Percentiles rank a stretch among this genome's conserved stretches.
phyloP scores from a whole-genome alignment of 2,113 vertebrate species.

The Aldabrachelys gigantea region DNA sequence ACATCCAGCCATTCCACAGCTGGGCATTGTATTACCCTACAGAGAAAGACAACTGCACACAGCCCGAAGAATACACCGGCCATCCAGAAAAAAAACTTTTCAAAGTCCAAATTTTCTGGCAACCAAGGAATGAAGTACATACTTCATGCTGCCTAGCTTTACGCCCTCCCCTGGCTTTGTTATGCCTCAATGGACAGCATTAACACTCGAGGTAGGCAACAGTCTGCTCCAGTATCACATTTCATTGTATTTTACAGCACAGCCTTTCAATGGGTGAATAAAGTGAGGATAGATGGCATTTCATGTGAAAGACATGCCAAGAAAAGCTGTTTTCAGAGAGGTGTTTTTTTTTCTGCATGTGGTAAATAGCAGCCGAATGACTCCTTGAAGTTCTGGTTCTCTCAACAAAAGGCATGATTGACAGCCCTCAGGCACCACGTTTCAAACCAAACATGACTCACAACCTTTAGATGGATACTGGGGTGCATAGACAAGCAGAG shows the following conservation, averaged over 20 bases:
- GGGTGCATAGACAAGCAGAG: neutral
- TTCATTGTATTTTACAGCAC: neutral
- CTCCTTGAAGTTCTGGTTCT: neutral
- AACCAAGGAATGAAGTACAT: slow-evolving; percentile 7
- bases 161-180: neutral
- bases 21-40: neutral
- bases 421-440: neutral
- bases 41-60: neutral
- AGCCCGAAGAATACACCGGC: neutral
- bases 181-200: neutral
- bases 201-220: neutral
- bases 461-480: neutral
- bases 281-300: neutral
- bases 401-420: neutral
- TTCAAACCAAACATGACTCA: neutral
- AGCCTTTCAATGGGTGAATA: neutral
- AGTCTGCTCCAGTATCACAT: neutral
- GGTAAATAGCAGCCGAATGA: neutral
- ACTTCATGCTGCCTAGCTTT: slow-evolving; percentile 15
- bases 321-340: accelerated
- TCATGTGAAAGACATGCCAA: neutral
- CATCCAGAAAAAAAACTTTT: neutral
- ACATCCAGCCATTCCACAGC: neutral
- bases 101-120: neutral
- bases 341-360: neutral